Conservation (phyloP, 2,797 vertebrate species). For the Anguilla obscura region DNA sequence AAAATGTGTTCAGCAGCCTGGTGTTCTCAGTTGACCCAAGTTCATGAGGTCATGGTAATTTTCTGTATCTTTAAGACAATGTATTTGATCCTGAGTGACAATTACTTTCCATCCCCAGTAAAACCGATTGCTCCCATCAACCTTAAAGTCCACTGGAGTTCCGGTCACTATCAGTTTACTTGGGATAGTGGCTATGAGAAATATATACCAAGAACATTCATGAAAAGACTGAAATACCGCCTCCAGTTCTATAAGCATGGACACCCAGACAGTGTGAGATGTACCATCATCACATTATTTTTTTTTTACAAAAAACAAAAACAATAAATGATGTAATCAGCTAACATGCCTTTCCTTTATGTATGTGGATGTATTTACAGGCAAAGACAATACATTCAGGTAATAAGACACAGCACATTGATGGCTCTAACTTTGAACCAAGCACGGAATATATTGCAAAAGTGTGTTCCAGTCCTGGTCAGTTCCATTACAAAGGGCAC, state of each 20-base stretch:
- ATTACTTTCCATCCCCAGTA: conserved; percentile 56
- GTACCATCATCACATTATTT: background rate
- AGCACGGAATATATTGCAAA: conserved; percentile 51
- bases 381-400: background rate
- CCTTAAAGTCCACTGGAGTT: conserved; percentile 53
- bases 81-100: background rate
- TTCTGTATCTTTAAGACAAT: background rate
- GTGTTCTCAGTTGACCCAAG: background rate
- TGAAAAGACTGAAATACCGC: conserved; percentile 54
- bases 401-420: conserved; percentile 8
- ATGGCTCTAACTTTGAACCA: conserved; percentile 36
- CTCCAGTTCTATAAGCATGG: conserved; percentile 50
- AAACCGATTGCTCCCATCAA: conserved; percentile 60
- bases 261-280: conserved; percentile 45
- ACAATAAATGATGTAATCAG: background rate
- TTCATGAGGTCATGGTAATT: background rate
- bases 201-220: accelerated
- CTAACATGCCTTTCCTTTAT: background rate
- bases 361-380: conserved; percentile 45
- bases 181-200: conserved; percentile 67
- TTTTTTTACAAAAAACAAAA: background rate
- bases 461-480: conserved; percentile 60
- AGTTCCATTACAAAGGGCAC: conserved; percentile 39
- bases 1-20: background rate
- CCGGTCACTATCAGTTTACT: conserved; percentile 53